Evolutionary conservation across 2,797 vertebrate species (phyloP).

Genomic region (Darevskia mixta): DNA sequence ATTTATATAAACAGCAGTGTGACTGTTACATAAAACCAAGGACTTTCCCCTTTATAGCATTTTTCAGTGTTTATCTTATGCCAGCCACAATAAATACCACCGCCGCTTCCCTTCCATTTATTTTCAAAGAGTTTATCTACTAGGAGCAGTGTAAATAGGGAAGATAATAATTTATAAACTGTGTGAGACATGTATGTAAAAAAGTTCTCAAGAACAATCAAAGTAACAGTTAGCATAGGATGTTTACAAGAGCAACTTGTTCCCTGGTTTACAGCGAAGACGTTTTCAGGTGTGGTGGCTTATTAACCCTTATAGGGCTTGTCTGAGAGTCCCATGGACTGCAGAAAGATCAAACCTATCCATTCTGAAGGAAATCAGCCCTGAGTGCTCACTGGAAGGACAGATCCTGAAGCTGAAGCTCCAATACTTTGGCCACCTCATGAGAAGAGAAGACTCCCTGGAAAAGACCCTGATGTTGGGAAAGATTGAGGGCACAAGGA

Average conservation of each 20-base stretch:
- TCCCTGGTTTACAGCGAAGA: slow-evolving; percentile 9
- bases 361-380: too few species aligned
- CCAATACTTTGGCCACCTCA: too few species aligned
- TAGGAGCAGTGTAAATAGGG: slow-evolving; percentile 15
- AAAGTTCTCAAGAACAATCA: slow-evolving; percentile 21
- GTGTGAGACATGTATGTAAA: not conserved
- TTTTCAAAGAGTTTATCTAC: slow-evolving; percentile 46
- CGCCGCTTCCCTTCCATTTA: slow-evolving; percentile 35
- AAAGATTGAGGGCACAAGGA: too few species aligned
- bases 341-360: too few species aligned
- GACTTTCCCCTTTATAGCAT: slow-evolving; percentile 56
- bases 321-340: too few species aligned
- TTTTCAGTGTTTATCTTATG: slow-evolving; percentile 43
- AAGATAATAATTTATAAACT: slow-evolving; percentile 39
- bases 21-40: slow-evolving; percentile 70
- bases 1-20: slow-evolving; percentile 67
- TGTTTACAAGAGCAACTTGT: slow-evolving; percentile 30
- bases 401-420: too few species aligned
- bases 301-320: not conserved
- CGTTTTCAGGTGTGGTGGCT: not conserved
- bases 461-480: too few species aligned
- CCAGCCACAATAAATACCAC: slow-evolving; percentile 39
- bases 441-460: too few species aligned
- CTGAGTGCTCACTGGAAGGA: too few species aligned
- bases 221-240: slow-evolving; percentile 31